Evolutionary conservation across 2,888 invertebrate genomes (phyloP).

Genomic region (Tuta absoluta): DNA sequence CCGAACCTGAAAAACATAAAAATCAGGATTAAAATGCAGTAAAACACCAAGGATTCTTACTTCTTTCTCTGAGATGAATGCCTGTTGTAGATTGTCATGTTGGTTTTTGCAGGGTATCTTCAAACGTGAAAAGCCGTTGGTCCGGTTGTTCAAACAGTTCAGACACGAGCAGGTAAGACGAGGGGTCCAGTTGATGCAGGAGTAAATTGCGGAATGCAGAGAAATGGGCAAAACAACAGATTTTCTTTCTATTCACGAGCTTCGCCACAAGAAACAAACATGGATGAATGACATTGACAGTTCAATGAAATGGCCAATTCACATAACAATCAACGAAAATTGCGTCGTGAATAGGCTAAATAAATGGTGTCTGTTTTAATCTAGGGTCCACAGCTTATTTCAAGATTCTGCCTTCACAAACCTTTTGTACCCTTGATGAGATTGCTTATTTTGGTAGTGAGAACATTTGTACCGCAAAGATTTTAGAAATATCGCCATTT

Average conservation of each 20-base stretch:
- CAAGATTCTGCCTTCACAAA: no score
- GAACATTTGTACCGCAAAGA: no score
- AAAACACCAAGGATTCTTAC: conserved; percentile 45
- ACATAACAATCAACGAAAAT: no score
- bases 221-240: background rate
- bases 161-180: background rate
- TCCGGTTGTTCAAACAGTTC: background rate
- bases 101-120: background rate
- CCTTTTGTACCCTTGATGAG: no score
- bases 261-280: conserved; percentile 22
- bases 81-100: conserved; percentile 10
- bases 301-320: background rate
- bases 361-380: no score
- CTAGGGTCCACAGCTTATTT: no score
- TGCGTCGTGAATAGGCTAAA: no score
- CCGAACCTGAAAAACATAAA: background rate
- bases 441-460: no score
- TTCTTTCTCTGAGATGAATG: conserved; percentile 63
- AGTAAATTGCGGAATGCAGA: background rate
- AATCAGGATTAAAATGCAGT: background rate
- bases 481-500: no score
- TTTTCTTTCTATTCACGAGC: conserved; percentile 5
- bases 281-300: conserved; percentile 24
- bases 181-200: background rate
- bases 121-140: background rate